Base-by-base conservation (phyloP, 2,888 invertebrate genomes). In the Hermaeophaga mercurialis region DNA sequence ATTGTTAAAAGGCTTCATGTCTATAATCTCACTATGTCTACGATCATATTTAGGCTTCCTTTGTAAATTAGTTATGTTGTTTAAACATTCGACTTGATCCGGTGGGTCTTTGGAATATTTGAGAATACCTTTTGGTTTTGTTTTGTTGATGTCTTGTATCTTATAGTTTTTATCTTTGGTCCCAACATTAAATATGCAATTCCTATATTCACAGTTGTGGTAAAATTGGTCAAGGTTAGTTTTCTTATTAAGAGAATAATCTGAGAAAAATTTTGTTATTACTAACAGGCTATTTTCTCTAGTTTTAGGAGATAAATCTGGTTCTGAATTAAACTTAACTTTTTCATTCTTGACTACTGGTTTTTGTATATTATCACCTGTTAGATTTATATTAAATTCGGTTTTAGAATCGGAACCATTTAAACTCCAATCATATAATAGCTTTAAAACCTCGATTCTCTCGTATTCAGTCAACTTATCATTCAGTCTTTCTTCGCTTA, bases 1-100 rank as follows among this genome's bases (percentile, higher is more conserved):
- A 68, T 70, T 73, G 61, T 73, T 73, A 46, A 76, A 73, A 11
- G 82, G 80, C 65, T 80, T 82, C 41, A 80, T 77, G 52, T 63
- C 54, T 7, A 80, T 70, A 34, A 83, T 80, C 72, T 84, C 84
- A 64, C 79, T 80, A 65, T 81, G 81, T 3, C 82, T 71, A 58
- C 78, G 77, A 54, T 74, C 75, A n/a, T 66, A 64, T 39, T 69
- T 73, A 55, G 70, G 68, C 58, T 62, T 63, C 54, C 67, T 70
- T 44, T 67, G 66, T 44, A 67, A 38, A 59, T 70, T 70, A 4
- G 64, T 65, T 48, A 67, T 64, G 46, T 70, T 70, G 49, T 64
- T 71, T 45, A 69, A 65, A 65, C 65, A 65, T 55, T 71, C 68
- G 28, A 59, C 57, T 56, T 63, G 66, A 36, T 66, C 64, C 39